Percentiles rank a stretch among this genome's conserved stretches.
phyloP scores from a whole-genome alignment of 1,140 invertebrate species.

The Drosophila carrolli region DNA sequence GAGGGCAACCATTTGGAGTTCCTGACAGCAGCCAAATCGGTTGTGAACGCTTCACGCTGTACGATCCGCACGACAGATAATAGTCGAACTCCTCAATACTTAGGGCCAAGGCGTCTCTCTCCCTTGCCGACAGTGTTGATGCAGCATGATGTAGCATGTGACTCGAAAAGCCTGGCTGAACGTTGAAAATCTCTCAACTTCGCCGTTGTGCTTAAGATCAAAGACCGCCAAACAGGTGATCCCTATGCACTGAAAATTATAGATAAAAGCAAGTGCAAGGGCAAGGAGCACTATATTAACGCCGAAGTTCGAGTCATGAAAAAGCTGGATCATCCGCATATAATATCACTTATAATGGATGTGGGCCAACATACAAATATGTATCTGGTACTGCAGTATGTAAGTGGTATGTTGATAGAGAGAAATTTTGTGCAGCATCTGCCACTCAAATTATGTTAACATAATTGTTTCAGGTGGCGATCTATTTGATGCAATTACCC shows the following conservation, averaged over 20 bases:
- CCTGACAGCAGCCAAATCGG: no score
- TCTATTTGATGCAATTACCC: slow-evolving; percentile 98
- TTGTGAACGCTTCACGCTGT: no score
- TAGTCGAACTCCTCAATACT: no score
- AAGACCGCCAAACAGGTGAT: slow-evolving; percentile 88
- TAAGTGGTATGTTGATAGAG: slow-evolving; percentile 89
- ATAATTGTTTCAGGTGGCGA: slow-evolving; percentile 92
- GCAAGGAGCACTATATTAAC: slow-evolving; percentile 89
- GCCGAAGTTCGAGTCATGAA: slow-evolving; percentile 93
- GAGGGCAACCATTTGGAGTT: no score
- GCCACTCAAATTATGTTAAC: neutral
- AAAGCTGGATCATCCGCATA: slow-evolving; percentile 96
- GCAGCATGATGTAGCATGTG: no score
- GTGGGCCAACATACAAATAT: slow-evolving; percentile 95
- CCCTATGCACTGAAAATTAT: slow-evolving; percentile 98
- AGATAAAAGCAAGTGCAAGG: slow-evolving; percentile 97
- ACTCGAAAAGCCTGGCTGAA: no score
- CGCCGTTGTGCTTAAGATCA: slow-evolving; percentile 93
- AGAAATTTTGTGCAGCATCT: no score
- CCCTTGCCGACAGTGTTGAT: no score
- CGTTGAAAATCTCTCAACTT: slow-evolving; percentile 88
- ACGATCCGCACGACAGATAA: no score
- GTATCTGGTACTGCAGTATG: slow-evolving; percentile 98
- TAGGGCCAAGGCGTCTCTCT: no score
- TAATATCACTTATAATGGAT: slow-evolving; percentile 96